phyloP scores from a whole-genome alignment of 1,140 invertebrate species.

The Lordiphosa stackelbergi region DNA sequence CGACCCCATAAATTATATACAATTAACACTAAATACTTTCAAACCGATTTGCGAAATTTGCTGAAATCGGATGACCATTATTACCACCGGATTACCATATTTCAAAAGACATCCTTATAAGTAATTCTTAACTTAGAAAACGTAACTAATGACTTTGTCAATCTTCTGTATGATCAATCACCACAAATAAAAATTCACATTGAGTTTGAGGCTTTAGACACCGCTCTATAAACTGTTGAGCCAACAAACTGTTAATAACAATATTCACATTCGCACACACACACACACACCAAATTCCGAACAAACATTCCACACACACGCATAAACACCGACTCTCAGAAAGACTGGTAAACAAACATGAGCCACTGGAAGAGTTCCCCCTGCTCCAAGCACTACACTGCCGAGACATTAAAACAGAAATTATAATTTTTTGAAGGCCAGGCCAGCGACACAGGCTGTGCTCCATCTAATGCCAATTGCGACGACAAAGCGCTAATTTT shows the following conservation, averaged over 20 bases:
- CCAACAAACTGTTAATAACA: constrained; percentile 62
- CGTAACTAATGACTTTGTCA: no score
- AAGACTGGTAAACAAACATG: constrained; percentile 41
- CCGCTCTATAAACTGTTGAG: constrained; percentile 32
- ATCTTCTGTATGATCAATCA: no score
- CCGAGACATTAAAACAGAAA: constrained; percentile 60
- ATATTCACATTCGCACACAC: constrained; percentile 47
- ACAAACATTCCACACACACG: constrained; percentile 4
- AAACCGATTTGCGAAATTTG: no score
- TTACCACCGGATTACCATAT: no score
- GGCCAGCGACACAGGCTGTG: constrained; percentile 26
- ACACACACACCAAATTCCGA: no score
- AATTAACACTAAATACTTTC: no score
- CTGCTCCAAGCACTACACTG: background rate
- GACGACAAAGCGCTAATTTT: constrained; percentile 30
- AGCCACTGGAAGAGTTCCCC: constrained; percentile 29
- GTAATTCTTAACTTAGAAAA: no score
- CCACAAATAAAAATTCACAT: no score
- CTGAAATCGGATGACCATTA: no score
- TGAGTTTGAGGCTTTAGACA: background rate
- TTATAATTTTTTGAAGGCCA: constrained; percentile 73
- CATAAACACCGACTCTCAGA: constrained; percentile 1
- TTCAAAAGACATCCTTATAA: no score
- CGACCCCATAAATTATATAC: no score
- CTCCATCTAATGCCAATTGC: constrained; percentile 57